phyloP scores from a whole-genome alignment of 2,797 vertebrate genomes.

The Mionectes olivaceus region DNA sequence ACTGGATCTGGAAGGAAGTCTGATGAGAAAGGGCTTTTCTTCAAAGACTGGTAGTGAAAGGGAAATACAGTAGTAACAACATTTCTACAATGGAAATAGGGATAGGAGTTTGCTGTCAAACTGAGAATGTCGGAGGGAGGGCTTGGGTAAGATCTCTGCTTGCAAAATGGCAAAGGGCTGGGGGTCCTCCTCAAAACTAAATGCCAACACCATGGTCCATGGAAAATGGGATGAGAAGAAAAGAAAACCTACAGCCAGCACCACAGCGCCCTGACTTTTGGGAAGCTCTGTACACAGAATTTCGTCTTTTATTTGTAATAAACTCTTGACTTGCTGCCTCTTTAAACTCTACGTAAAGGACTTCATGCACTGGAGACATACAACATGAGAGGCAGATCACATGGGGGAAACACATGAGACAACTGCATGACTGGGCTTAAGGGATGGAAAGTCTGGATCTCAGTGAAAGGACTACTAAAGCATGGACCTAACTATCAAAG shows the following conservation, averaged over 20 bases:
- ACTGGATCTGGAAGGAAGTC: conserved; percentile 37
- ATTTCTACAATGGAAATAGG: neutral
- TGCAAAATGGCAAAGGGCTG: neutral
- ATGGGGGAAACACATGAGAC: neutral
- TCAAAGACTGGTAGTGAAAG: neutral
- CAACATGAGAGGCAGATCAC: neutral
- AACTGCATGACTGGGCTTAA: neutral
- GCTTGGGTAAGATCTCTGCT: neutral
- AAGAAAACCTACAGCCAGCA: neutral
- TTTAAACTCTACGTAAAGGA: neutral
- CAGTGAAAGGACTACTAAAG: neutral
- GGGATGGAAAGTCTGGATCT: neutral
- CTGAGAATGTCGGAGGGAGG: neutral
- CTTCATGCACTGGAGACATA: rapidly evolving
- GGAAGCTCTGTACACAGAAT: neutral
- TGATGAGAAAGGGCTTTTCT: conserved; percentile 19
- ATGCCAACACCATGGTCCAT: neutral
- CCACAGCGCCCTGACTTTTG: neutral
- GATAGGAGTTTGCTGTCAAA: neutral
- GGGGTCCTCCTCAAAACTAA: neutral
- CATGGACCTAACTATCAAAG: neutral
- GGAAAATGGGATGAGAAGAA: neutral
- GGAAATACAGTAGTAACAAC: neutral
- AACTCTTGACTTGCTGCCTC: neutral
- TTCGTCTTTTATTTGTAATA: neutral